Base-by-base conservation (phyloP, 2,113 vertebrate species). In the Poeciliopsis retropinna region DNA sequence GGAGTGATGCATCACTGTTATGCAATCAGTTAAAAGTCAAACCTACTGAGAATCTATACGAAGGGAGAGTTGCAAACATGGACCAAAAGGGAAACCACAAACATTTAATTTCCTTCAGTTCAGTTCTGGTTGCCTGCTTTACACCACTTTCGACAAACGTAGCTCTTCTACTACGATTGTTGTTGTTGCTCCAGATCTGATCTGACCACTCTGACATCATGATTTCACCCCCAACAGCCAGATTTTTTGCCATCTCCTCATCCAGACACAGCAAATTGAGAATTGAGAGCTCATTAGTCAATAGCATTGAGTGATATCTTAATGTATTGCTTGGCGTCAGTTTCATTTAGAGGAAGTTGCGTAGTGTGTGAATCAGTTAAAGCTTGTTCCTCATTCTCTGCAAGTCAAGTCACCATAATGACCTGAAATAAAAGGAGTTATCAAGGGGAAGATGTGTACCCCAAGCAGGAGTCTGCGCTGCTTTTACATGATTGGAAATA, bases 341-440 rank as follows among this genome's bases (percentile, higher is more conserved):
- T 63, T 69, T 12, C 60, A 0, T 60, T 4, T 5, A 75, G 5
- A 61, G 71, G 86, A 88, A 88, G 72, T 89, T 85, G 41, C 76
- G 51, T 61, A 31, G 60, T 15, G 29, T 73, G 3, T 25, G 28
- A 68, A 19, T 19, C 14, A 0, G 47, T 75, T 64, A 29, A 8
- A 62, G 13, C 39, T 34, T 57, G 72, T 87, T 90, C 70, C 80
- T 78, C 64, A 62, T 75, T 85, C 86, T 67, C 2, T 44, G 25
- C 17, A 19, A 57, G 25, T 57, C 9, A 9, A 9, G 25, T 57
- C 25, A 9, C 2, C 25, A 10, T 57, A 25, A 57, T n/a, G 1
- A 25, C 2, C 8, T 57, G 9, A 57, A 57, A 57, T 54, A 51
- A 51, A 51, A 22, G 19, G 2, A 25, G 47, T 54, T 54, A 54